Evolutionary conservation across 2,113 vertebrate genomes (phyloP).

Genomic region (Galemys pyrenaicus): DNA sequence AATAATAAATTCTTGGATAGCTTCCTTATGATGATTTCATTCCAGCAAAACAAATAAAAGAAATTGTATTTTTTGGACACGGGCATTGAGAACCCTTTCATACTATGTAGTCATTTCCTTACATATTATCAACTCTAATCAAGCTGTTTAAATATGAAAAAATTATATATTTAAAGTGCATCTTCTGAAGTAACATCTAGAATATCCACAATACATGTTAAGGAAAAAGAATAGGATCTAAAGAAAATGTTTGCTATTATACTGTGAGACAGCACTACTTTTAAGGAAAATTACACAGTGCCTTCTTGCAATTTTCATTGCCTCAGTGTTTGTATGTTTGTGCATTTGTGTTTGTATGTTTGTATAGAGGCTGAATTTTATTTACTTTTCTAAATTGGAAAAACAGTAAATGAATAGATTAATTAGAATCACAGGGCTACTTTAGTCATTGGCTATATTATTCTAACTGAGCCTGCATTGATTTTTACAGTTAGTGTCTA

Average conservation of each 20-base stretch:
- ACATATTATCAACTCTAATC: constrained; percentile 26
- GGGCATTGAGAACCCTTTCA: constrained; percentile 37
- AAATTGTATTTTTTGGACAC: constrained; percentile 66
- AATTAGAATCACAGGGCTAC: neutral
- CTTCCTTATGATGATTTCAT: neutral
- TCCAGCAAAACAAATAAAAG: constrained; percentile 44
- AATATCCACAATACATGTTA: neutral
- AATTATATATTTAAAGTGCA: neutral
- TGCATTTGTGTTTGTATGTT: neutral
- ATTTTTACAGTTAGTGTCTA: neutral
- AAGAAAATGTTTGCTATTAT: constrained; percentile 10
- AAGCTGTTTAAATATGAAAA: constrained; percentile 24
- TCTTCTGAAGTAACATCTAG: constrained; percentile 33
- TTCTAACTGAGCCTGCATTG: neutral
- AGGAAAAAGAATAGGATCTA: neutral
- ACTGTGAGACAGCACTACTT: neutral
- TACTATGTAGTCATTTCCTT: neutral
- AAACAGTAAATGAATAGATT: neutral
- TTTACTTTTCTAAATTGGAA: neutral
- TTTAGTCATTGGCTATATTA: neutral
- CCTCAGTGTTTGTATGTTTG: neutral
- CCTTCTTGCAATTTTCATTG: neutral
- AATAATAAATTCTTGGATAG: neutral
- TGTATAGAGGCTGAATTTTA: neutral
- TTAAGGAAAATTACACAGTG: neutral